Evolutionary conservation across 2,888 invertebrate genomes (phyloP), one percentile per base, ranked within the genome.

Genomic region (Netelia virgata): DNA sequence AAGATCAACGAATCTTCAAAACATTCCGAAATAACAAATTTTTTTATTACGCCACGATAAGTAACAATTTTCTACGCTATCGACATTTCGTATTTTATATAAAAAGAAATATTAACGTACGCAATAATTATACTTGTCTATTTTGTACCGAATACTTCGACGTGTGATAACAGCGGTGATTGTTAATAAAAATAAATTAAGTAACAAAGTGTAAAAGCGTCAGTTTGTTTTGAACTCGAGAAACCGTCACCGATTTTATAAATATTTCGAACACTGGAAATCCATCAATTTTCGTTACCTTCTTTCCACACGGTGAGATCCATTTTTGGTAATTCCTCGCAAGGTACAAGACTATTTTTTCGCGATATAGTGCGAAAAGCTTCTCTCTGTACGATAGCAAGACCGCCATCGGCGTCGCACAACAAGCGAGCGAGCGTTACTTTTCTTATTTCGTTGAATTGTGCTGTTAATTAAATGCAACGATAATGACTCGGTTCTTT

Each of bases 321-420:
- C 11, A 94, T 88, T 14, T 88, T 89, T 28, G 94, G 94, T 47
- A 94, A 73, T 63, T 90, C 87, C 36, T 87, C 83, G 86, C 94
- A 94, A 1, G 93, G 86, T 16, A 94, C 90, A 57, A 94, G 86
- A 8, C 94, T 94, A 90, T 94, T 94, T 83, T 93, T 90, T 75
- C 11, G 74, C 23, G 86, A 84, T 28, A 72, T 84, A 90, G 94
- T 20, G 92, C 94, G 90, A 94, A 95, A 90, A 0, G 96, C 96
- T 87, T 94, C 94, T 0, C 94, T 94, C 86, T 94, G 94, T 82
- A 94, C 90, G 16, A 89, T 86, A 70, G 90, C 88, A n/a, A 94
- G 88, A 20, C 91, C 88, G 73, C 94, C 94, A 3, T 92, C 92
- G 86, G 93, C 94, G 85, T 94, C 94, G 86, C 94, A 94, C 55